Evolutionary conservation across 2,797 vertebrate genomes (phyloP).

Genomic region (Staurois parvus): DNA sequence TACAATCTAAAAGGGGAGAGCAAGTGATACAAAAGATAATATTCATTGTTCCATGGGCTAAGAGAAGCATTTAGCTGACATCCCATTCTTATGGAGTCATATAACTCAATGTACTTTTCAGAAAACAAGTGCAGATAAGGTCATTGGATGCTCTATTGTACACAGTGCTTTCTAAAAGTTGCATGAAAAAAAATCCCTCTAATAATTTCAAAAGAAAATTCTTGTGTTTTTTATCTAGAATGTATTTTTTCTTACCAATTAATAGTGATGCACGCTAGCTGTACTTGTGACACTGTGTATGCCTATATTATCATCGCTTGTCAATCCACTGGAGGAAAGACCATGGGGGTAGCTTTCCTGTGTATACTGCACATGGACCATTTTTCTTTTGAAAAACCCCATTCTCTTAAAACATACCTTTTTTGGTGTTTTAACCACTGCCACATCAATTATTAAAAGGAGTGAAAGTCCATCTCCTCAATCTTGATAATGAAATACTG

Average conservation of each 20-base stretch:
- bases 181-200: too few relatives aligned
- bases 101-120: too few relatives aligned
- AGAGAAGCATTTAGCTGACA: too few relatives aligned
- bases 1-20: too few relatives aligned
- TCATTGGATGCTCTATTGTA: too few relatives aligned
- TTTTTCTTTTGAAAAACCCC: slow-evolving; percentile 25
- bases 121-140: too few relatives aligned
- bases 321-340: slow-evolving; percentile 3
- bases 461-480: neutral
- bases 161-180: too few relatives aligned
- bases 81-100: too few relatives aligned
- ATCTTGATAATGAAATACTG: neutral
- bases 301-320: neutral
- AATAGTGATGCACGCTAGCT: neutral
- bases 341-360: slow-evolving; percentile 26
- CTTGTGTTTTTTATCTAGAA: too few relatives aligned
- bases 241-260: neutral
- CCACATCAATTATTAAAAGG: neutral
- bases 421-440: neutral
- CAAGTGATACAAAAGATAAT: too few relatives aligned
- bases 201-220: too few relatives aligned
- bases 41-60: too few relatives aligned
- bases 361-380: neutral
- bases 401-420: neutral
- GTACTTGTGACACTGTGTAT: neutral